A percentile compares a stretch with the other conserved stretches of the same genome.
Conservation (phyloP, 2,113 vertebrate species). For the Colinus virginianus region DNA sequence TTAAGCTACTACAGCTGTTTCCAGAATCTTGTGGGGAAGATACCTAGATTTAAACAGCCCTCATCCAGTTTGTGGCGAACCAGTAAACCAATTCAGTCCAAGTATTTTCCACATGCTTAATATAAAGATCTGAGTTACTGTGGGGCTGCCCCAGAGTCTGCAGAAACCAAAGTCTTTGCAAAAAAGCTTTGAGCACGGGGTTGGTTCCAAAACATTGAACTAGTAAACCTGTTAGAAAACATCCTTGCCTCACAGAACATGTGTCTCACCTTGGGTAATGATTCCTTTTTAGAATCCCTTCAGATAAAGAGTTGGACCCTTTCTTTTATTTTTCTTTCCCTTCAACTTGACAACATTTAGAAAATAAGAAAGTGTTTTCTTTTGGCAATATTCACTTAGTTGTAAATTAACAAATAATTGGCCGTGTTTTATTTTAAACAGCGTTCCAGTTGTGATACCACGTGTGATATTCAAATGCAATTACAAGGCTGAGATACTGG, state of each 20-base stretch:
- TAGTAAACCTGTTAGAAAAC: background rate
- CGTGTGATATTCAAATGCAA: slow-evolving; percentile 16
- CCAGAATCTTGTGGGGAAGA: background rate
- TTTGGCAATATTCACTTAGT: slow-evolving; percentile 25
- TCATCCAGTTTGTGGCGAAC: background rate
- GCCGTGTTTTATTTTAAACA: slow-evolving; percentile 29
- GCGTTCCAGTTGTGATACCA: slow-evolving; percentile 23
- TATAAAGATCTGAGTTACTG: background rate
- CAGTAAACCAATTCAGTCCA: background rate
- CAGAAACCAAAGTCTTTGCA: background rate
- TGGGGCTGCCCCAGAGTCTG: background rate
- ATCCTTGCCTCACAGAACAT: background rate
- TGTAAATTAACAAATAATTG: slow-evolving; percentile 58
- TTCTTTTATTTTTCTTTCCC: slow-evolving; percentile 7
- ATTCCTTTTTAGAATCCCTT: background rate
- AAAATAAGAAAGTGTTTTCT: slow-evolving; percentile 25
- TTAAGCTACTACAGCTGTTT: background rate
- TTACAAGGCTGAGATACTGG: slow-evolving; percentile 2
- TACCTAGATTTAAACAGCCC: background rate
- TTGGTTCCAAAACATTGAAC: background rate
- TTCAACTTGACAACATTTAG: background rate
- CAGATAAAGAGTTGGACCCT: background rate
- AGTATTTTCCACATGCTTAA: background rate
- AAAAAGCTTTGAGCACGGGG: background rate
- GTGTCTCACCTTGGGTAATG: background rate